Conservation (phyloP, 2,113 vertebrate genomes). For the Montifringilla adamsi region DNA sequence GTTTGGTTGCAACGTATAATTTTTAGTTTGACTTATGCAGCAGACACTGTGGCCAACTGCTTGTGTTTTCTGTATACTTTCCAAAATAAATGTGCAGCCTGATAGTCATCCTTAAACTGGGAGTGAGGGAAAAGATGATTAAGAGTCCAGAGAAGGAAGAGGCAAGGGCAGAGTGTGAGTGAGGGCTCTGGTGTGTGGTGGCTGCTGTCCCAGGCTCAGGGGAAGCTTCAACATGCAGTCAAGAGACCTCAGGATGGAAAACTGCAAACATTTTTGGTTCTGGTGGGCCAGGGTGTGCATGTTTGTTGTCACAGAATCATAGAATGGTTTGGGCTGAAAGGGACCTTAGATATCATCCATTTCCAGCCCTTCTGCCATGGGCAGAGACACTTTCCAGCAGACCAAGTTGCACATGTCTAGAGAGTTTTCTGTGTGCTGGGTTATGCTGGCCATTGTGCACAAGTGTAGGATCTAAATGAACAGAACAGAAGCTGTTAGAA, state of each 20-base stretch:
- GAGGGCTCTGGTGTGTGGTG: not conserved
- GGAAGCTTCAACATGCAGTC: not conserved
- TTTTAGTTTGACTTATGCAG: not conserved
- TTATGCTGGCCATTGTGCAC: not conserved
- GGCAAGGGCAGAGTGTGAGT: not conserved
- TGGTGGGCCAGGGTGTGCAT: rapidly evolving
- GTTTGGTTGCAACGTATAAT: rapidly evolving
- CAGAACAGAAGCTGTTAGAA: not conserved
- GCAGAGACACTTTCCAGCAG: not conserved
- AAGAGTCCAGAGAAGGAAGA: not conserved
- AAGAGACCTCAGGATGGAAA: not conserved
- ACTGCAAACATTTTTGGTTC: not conserved
- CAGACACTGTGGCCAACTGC: not conserved
- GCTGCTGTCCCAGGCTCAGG: not conserved
- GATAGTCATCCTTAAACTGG: not conserved
- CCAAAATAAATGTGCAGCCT: not conserved
- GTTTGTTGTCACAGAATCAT: not conserved
- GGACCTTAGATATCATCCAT: not conserved
- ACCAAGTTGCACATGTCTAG: not conserved
- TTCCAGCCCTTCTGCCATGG: not conserved
- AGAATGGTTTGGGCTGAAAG: not conserved
- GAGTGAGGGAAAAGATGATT: not conserved
- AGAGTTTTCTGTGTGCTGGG: not conserved
- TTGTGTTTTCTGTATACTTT: not conserved
- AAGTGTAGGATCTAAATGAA: not conserved